Evolutionary conservation across 2,888 invertebrate species (phyloP), one percentile per base, ranked within the genome.

Genomic region (Drosophila anomelani): DNA sequence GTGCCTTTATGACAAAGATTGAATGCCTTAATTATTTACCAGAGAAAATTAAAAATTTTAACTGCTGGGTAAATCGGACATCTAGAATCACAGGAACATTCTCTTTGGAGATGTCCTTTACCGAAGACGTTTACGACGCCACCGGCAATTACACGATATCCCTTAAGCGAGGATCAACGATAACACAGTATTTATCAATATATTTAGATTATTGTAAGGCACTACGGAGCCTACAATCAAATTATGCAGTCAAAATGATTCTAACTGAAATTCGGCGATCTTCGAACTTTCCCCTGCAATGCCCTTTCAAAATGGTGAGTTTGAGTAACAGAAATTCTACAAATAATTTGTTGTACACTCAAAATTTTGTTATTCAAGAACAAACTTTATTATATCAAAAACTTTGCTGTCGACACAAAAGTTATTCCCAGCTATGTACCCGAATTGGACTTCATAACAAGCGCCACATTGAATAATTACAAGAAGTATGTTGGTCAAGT

Each of bases 51-150:
- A 12, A 17, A 12, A 6, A 49, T 2, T 32, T 49, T 4, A 49
- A 17, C 12, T 49, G 47, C 47, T 49, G 47, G 17, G 47, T 49
- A 7, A 49, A 49, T 49, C 47, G 17, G 17, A 32, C 47, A 12
- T 49, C 29, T 12, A 17, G 12, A 17, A 32, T 1, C 32, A 7
- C 47, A 7, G 47, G 29, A 12, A 32, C 47, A 17, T 49, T 49
- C 12, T 32, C 47, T 32, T 0, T 32, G 4, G 17, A 49, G 12
- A 17, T 49, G 1, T 17, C 47, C 17, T 12, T 32, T 13, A 17
- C 17, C n/a, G 47, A 49, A 32, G 47, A 49, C 17, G 7, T 29
- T 12, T n/a, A 1, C 12, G 12, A 49, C 3, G n/a, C 29, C 12
- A 49, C 29, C 4, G 47, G 47, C n/a, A 32, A 12, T 17, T 49